Percentiles rank a stretch among this genome's conserved stretches.
Evolutionary conservation across 2,888 invertebrate species (phyloP).

Genomic region (Cyaniris semiargus): DNA sequence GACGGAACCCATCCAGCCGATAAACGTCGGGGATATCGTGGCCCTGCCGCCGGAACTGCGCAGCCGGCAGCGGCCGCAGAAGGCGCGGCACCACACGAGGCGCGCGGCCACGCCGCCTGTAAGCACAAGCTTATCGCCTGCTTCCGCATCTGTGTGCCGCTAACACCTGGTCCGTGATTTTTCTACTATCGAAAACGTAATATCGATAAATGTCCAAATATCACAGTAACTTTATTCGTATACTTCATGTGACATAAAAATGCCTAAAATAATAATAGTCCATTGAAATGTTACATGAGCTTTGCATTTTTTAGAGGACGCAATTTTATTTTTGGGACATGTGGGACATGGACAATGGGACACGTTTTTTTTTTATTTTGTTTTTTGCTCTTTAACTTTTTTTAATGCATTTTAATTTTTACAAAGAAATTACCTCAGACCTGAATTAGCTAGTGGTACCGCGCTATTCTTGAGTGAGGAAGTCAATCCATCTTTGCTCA

Average conservation of each 20-base stretch:
- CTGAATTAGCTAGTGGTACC: no score
- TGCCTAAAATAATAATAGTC: not conserved
- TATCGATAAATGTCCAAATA: constrained; percentile 36
- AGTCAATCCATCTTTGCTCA: no score
- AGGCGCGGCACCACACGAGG: constrained; percentile 74
- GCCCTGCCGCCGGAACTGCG: constrained; percentile 72
- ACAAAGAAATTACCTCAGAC: no score
- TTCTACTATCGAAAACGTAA: constrained; percentile 47
- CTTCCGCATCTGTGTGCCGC: constrained; percentile 69
- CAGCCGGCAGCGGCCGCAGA: constrained; percentile 65
- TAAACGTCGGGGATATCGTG: constrained; percentile 68
- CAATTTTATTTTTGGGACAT: no score
- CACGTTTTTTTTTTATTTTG: no score
- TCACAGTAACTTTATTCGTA: not conserved
- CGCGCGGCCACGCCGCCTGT: constrained; percentile 80
- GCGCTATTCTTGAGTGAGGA: no score
- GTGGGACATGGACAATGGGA: no score
- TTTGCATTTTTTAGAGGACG: no score
- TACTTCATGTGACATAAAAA: not conserved
- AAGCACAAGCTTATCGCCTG: constrained; percentile 75
- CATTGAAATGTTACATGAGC: no score
- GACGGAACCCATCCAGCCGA: constrained; percentile 51
- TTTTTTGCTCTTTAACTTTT: no score
- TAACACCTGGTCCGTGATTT: constrained; percentile 75
- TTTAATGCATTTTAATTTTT: no score